Base-by-base conservation (phyloP, 2,888 invertebrate genomes). In the Diaperis boleti region DNA sequence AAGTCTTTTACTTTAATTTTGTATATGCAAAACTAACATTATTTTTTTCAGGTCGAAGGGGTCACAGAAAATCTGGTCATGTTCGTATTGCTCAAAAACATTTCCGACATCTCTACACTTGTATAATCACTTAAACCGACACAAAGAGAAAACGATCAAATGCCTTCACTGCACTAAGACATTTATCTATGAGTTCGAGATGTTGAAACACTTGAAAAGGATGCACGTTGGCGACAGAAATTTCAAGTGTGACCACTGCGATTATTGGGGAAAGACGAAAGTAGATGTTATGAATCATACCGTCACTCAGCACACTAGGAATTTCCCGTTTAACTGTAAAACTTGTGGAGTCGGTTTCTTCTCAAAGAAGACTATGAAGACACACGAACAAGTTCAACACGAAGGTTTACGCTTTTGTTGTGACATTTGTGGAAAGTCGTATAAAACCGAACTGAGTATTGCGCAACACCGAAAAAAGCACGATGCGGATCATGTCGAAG, bases 311-410 rank as follows among this genome's bases (percentile, higher is more conserved):
- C 50, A 50, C 17, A 57, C 26, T 1, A 33, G 20, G 31, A 11
- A 39, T 11, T 52, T 14, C 14, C 33, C 49, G 3, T 11, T 13
- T 14, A 37, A 52, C 1, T 52, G 52, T 18, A 15, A 20, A 1
- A 11, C 13, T n/a, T 52, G 55, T 10, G 20, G 17, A 6, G 33
- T 33, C 7, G 29, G 29, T 13, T 44, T 14, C 8, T 2, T 8
- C 1, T 8, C 7, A 1, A 31, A 6, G 10, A 3, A 4, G 6
- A 3, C 10, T 0, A 7, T 56, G 4, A 11, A 11, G 2, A 3
- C 14, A 3, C 55, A 56, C 20, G 44, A 7, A 20, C n/a, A 14
- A 11, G 10, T 10, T 6, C 10, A 15, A 3, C 55, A 55, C 13
- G 29, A 44, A 8, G 55, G 33, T 2, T 7, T n/a, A 6, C 20